A percentile compares a stretch with the other conserved stretches of the same genome.
These are phyloP conservation scores for Phenganax subtilis DNA, from an alignment of 92 coral and sea anemone genomes.

Conservation along the genomic window DNA sequence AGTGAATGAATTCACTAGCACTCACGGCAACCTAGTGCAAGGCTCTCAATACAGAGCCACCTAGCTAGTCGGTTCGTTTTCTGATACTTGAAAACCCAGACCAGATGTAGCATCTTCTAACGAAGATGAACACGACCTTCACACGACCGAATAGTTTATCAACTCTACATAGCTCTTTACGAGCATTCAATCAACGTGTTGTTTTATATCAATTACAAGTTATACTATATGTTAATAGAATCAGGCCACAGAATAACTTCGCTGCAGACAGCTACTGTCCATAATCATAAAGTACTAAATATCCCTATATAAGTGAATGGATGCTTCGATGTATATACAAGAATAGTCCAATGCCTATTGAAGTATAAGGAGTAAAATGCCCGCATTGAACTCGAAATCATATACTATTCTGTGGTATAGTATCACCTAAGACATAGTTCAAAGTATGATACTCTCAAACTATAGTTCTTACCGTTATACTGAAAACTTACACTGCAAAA, in stretches of 20 bases:
- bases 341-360: background rate
- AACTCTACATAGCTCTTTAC: constrained; percentile 10
- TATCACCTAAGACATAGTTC: background rate
- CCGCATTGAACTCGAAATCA: background rate
- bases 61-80: no score
- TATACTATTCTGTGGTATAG: background rate
- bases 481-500: background rate
- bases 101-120: no score
- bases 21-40: no score
- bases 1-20: no score
- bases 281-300: background rate
- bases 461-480: constrained; percentile 6
- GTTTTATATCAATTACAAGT: constrained; percentile 14
- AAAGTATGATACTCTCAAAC: background rate
- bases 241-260: background rate
- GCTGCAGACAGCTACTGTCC: constrained; percentile 5
- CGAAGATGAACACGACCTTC: background rate
- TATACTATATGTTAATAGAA: constrained; percentile 8
- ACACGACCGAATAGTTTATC: background rate
- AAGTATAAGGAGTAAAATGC: background rate
- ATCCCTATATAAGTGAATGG: constrained; percentile 16
- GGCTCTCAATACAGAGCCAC: no score
- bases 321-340: background rate
- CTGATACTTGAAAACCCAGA: no score
- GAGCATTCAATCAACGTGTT: background rate